Conservation (phyloP, 1,140 invertebrate genomes). For the Papilio dardanus region DNA sequence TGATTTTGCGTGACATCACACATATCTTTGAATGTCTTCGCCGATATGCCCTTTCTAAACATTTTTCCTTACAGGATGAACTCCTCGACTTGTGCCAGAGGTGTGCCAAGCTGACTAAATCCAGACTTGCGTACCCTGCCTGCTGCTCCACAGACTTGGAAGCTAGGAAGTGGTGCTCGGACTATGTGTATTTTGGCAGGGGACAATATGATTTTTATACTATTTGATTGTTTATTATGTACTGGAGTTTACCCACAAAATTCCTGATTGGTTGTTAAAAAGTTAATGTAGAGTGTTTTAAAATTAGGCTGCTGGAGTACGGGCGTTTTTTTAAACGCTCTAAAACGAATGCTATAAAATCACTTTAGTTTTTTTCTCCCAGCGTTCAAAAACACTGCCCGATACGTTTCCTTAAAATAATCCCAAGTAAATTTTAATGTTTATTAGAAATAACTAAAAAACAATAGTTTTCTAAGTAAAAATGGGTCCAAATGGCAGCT, state of each 20-base stretch:
- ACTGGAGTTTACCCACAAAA: constrained; percentile 18
- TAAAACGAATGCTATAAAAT: not conserved
- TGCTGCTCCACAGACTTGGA: constrained; percentile 71
- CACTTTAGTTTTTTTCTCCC: too few species aligned
- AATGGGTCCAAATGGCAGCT: too few species aligned
- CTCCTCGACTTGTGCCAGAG: constrained; percentile 72
- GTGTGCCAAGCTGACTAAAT: constrained; percentile 74
- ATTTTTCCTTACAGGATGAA: constrained; percentile 64
- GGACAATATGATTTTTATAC: constrained; percentile 64
- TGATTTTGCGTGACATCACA: too few species aligned
- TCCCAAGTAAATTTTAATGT: too few species aligned
- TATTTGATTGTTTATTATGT: constrained; percentile 42
- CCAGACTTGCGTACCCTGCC: constrained; percentile 61
- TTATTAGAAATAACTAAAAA: too few species aligned
- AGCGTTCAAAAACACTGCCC: too few species aligned
- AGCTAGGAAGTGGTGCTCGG: constrained; percentile 72
- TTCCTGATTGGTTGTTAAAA: not conserved
- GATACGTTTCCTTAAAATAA: too few species aligned
- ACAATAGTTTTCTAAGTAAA: too few species aligned
- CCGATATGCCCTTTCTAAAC: too few species aligned
- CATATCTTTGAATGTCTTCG: too few species aligned
- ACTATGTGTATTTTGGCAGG: constrained; percentile 73
- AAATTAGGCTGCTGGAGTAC: not conserved
- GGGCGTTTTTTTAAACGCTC: too few species aligned
- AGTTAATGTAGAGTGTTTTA: not conserved